phyloP scores from a whole-genome alignment of 2,888 invertebrate species.

The Phorcus lineatus region DNA sequence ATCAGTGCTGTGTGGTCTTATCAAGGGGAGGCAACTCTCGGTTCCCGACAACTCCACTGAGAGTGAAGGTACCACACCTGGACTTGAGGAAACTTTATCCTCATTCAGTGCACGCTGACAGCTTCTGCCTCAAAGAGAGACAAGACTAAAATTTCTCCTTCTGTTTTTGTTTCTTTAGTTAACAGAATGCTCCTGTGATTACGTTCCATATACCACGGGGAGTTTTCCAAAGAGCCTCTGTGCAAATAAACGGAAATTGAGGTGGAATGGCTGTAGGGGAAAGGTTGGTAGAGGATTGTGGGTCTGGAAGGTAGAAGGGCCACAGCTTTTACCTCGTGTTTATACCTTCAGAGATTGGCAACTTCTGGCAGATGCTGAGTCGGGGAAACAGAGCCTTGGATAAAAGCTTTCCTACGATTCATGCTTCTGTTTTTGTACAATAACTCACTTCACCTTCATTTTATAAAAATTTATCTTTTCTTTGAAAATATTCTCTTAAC shows the following conservation, averaged over 20 bases:
- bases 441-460: too few species aligned
- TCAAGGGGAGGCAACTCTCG: background rate
- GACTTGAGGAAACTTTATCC: background rate
- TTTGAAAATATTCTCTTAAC: too few species aligned
- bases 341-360: too few species aligned
- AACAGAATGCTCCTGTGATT: slow-evolving; percentile 23
- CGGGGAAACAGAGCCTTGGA: too few species aligned
- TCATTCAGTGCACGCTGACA: background rate
- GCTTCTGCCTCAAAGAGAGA: background rate
- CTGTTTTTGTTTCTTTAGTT: slow-evolving; percentile 20
- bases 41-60: background rate
- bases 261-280: background rate
- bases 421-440: too few species aligned
- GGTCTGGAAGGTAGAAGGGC: background rate
- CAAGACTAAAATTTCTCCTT: slow-evolving; percentile 11
- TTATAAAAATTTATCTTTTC: too few species aligned
- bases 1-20: background rate
- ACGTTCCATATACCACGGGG: background rate
- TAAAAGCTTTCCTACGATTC: too few species aligned
- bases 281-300: background rate
- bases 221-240: background rate
- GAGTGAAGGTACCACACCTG: slow-evolving; percentile 1
- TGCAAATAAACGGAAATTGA: slow-evolving; percentile 16
- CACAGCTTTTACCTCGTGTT: too few species aligned
- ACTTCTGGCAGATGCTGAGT: too few species aligned